phyloP scores from a whole-genome alignment of 1,140 invertebrate genomes.

The Ylistrum balloti region DNA sequence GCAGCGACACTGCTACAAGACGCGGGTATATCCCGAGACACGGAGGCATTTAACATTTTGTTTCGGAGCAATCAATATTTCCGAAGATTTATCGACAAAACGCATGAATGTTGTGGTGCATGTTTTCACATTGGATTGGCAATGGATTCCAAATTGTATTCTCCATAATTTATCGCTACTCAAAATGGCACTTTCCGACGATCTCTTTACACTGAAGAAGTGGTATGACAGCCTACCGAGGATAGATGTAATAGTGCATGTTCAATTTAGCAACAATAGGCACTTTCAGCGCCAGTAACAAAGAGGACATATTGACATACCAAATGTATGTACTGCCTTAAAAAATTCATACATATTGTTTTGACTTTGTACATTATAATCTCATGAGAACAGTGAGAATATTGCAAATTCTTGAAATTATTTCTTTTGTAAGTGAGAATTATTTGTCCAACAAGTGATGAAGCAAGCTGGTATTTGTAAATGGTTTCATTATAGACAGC shows the following conservation, averaged over 20 bases:
- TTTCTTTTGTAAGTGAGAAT: too few relatives aligned
- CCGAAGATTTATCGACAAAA: conserved; percentile 28
- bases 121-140: background rate
- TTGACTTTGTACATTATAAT: too few relatives aligned
- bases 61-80: background rate
- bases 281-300: background rate
- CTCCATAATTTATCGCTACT: conserved; percentile 23
- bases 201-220: background rate
- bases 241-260: background rate
- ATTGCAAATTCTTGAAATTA: too few relatives aligned
- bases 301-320: too few relatives aligned
- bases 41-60: background rate
- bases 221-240: background rate
- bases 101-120: conserved; percentile 16
- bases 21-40: background rate
- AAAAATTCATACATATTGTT: too few relatives aligned
- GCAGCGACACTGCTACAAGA: conserved; percentile 2
- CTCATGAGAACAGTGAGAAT: too few relatives aligned
- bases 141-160: background rate
- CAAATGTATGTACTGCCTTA: too few relatives aligned
- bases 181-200: background rate
- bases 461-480: too few relatives aligned
- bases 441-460: too few relatives aligned
- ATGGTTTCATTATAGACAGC: too few relatives aligned
- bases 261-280: background rate